Evolutionary conservation across 2,888 invertebrate genomes (phyloP).

Genomic region (Bedellia somnulentella): DNA sequence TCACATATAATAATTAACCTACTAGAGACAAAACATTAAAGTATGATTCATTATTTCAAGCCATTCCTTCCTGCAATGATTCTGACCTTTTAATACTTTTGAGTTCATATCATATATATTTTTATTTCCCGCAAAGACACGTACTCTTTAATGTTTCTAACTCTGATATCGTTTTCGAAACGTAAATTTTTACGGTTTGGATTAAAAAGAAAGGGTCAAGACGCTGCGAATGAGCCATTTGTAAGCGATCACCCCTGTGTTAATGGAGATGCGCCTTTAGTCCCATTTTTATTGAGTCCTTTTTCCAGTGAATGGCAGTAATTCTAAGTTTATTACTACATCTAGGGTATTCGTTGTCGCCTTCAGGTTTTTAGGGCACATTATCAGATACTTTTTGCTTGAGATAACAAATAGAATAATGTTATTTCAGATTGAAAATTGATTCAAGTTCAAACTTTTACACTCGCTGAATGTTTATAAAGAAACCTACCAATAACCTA

Average conservation of each 20-base stretch:
- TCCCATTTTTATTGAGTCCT: slow-evolving; percentile 12
- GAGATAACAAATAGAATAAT: background rate
- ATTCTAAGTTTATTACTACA: slow-evolving; percentile 11
- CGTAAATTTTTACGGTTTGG: slow-evolving; percentile 11
- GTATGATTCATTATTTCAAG: too few relatives aligned
- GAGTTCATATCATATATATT: too few relatives aligned
- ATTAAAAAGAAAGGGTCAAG: slow-evolving; percentile 12
- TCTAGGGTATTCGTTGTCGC: background rate
- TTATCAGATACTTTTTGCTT: slow-evolving; percentile 2
- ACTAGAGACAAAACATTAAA: too few relatives aligned
- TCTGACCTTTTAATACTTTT: too few relatives aligned
- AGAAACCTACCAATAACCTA: too few relatives aligned
- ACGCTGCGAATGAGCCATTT: slow-evolving; percentile 8
- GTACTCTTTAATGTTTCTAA: too few relatives aligned
- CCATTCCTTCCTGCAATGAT: too few relatives aligned
- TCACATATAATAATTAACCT: too few relatives aligned
- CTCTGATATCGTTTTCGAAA: too few relatives aligned
- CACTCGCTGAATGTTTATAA: background rate
- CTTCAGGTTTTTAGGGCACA: background rate
- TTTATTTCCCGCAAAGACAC: too few relatives aligned
- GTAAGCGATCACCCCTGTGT: slow-evolving; percentile 11
- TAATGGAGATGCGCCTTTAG: slow-evolving; percentile 13
- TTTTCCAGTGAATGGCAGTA: slow-evolving; percentile 15
- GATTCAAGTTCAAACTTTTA: background rate
- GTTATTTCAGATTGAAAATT: background rate